Evolutionary conservation across 1,140 invertebrate genomes (phyloP).

Genomic region (Euwallacea fornicatus): DNA sequence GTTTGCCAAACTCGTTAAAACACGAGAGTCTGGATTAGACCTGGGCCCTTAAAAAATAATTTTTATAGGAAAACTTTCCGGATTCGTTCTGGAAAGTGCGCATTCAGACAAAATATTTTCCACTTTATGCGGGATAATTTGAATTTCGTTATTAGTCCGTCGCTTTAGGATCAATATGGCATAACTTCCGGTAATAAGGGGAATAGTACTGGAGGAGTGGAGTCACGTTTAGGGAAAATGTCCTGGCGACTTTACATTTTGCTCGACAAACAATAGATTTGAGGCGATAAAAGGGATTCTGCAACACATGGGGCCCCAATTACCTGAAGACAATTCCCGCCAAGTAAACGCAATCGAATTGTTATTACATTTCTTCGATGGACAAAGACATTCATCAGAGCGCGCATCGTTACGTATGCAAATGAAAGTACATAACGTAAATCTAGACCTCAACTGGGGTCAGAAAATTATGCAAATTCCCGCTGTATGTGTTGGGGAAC

Average conservation of each 20-base stretch:
- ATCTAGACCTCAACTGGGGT: slow-evolving; percentile 27
- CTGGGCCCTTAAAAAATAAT: slow-evolving; percentile 1
- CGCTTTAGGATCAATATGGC: neutral
- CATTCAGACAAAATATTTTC: neutral
- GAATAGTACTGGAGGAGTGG: neutral
- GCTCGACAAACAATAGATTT: slow-evolving; percentile 5
- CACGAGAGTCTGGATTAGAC: slow-evolving; percentile 2
- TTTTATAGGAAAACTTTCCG: slow-evolving; percentile 1
- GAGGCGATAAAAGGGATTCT: slow-evolving; percentile 10
- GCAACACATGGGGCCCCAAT: slow-evolving; percentile 10
- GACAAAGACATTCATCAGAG: slow-evolving; percentile 19
- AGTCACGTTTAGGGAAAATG: slow-evolving; percentile 11
- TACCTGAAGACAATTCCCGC: neutral
- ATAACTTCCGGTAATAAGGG: neutral
- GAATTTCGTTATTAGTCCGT: neutral
- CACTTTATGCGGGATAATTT: neutral
- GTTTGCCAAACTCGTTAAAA: slow-evolving; percentile 6
- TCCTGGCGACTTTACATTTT: slow-evolving; percentile 8
- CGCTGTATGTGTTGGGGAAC: slow-evolving; percentile 16
- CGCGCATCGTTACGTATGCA: slow-evolving; percentile 32
- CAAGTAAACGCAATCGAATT: slow-evolving; percentile 3
- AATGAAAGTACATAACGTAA: slow-evolving; percentile 34
- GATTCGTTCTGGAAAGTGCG: neutral
- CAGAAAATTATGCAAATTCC: slow-evolving; percentile 35
- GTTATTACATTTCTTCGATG: neutral